Base-by-base conservation (phyloP, 2,888 invertebrate genomes). In the Monopis laevigella region DNA sequence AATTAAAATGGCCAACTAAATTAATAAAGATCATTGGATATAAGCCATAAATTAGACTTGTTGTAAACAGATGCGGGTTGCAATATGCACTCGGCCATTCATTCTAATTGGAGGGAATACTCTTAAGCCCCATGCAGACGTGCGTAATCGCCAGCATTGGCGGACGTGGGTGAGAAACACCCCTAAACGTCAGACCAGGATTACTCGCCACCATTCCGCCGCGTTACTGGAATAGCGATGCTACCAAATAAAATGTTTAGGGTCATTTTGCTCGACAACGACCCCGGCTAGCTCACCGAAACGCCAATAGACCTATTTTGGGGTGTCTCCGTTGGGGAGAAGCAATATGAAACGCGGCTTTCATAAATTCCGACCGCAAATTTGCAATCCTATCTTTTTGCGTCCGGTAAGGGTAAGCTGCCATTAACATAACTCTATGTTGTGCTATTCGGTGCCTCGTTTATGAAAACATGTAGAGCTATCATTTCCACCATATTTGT, bases 361-460 rank as follows among this genome's bases (percentile, higher is more conserved):
- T 71, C 78, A 71, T 82, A 80, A 81, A 81, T 77, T 80, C 72
- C 70, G 64, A 69, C 72, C 69, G 67, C 74, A 75, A 80, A 82
- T 80, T 81, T 78, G 81, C 77, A 81, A 81, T 78, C 73, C 69
- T 75, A 73, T 78, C 73, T 77, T 67, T 65, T 69, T 66, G 56
- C 60, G 65, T 62, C 65, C 65, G 62, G 65, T 66, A 63, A 69
- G 72, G 74, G 72, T 64, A 68, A 61, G 54, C 55, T 51, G 43
- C 58, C 68, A 73, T 78, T 77, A 77, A 73, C 77, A 78, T 80
- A 77, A 77, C 72, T 68, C 68, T 70, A 67, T 63, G 66, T 64
- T 60, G 62, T 62, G 65, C 64, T 64, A 67, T 72, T 67, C 58
- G 55, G 59, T 62, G 59, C 65, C 65, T 63, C 61, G 62, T 68